A percentile compares a stretch with the other conserved stretches of the same genome.
Conservation (phyloP, 2,797 vertebrate species). For the Fundulus diaphanus region DNA sequence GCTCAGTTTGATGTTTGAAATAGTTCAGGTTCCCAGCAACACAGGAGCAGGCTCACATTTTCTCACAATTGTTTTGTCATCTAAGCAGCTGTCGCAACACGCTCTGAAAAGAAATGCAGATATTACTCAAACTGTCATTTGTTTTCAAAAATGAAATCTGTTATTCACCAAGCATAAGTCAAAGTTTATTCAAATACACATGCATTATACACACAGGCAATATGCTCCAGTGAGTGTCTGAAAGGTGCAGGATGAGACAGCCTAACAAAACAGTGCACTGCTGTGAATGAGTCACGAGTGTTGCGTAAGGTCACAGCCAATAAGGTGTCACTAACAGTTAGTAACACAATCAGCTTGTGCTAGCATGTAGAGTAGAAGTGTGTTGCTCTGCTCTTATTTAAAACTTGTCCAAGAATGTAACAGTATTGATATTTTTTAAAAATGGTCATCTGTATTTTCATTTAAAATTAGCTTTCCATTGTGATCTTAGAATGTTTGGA, state of each 20-base stretch:
- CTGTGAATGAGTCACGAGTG: constrained; percentile 46
- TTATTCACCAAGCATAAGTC: constrained; percentile 28
- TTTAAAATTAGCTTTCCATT: not conserved
- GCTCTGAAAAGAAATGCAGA: constrained; percentile 42
- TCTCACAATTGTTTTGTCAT: constrained; percentile 22
- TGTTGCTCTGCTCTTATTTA: constrained; percentile 28
- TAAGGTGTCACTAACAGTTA: constrained; percentile 52
- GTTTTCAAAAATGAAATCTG: constrained; percentile 38
- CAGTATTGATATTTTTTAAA: not conserved
- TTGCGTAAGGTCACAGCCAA: constrained; percentile 51
- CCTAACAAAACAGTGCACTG: constrained; percentile 10
- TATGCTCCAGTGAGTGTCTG: constrained; percentile 22
- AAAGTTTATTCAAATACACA: constrained; percentile 23
- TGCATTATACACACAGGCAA: constrained; percentile 19
- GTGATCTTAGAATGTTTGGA: not conserved
- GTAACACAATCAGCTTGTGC: constrained; percentile 39
- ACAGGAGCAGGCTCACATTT: constrained; percentile 1
- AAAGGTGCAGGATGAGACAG: constrained; percentile 52
- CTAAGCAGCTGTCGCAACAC: constrained; percentile 42
- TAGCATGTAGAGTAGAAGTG: constrained; percentile 45
- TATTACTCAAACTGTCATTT: constrained; percentile 41
- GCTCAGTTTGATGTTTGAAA: constrained; percentile 35
- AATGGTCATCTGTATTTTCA: not conserved
- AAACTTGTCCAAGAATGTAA: constrained; percentile 6
- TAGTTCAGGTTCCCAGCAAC: constrained; percentile 22